phyloP scores from a whole-genome alignment of 1,140 invertebrate species.

The Cherax quadricarinatus region DNA sequence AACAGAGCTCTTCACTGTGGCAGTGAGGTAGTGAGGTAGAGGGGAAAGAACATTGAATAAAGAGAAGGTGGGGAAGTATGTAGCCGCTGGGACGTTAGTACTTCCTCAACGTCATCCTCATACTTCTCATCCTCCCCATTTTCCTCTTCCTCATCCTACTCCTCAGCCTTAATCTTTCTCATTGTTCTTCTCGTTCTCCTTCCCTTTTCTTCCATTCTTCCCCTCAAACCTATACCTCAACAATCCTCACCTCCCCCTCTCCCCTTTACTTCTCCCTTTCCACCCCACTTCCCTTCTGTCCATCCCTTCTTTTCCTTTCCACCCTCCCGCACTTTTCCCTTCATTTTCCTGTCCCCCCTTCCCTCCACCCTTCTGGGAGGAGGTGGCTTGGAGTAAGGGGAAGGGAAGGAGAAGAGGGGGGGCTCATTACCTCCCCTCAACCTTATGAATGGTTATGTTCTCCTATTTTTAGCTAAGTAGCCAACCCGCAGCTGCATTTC shows the following conservation, averaged over 20 bases:
- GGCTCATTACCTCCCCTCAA: not conserved
- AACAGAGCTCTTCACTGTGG: too few species aligned
- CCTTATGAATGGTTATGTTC: not conserved
- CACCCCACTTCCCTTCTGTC: not conserved
- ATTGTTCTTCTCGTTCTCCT: not conserved
- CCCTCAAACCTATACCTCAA: not conserved
- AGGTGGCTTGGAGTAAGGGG: too few species aligned
- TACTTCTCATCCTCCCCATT: too few species aligned
- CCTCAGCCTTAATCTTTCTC: not conserved
- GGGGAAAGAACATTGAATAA: too few species aligned
- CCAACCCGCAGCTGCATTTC: not conserved
- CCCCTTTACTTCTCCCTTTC: not conserved
- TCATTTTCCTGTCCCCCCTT: not conserved
- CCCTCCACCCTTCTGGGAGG: not conserved
- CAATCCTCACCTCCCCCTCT: not conserved
- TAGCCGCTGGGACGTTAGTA: too few species aligned
- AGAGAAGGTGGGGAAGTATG: too few species aligned
- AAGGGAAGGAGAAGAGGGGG: too few species aligned
- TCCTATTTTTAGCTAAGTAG: not conserved
- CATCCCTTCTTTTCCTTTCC: not conserved
- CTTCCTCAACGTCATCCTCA: too few species aligned
- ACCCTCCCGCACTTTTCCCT: not conserved
- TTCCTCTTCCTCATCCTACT: not conserved
- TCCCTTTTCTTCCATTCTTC: not conserved
- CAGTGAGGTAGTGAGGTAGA: too few species aligned